These are phyloP conservation scores for Dreissena rostriformis DNA, from an alignment of 1,140 invertebrate genomes.

Conservation along the genomic window DNA sequence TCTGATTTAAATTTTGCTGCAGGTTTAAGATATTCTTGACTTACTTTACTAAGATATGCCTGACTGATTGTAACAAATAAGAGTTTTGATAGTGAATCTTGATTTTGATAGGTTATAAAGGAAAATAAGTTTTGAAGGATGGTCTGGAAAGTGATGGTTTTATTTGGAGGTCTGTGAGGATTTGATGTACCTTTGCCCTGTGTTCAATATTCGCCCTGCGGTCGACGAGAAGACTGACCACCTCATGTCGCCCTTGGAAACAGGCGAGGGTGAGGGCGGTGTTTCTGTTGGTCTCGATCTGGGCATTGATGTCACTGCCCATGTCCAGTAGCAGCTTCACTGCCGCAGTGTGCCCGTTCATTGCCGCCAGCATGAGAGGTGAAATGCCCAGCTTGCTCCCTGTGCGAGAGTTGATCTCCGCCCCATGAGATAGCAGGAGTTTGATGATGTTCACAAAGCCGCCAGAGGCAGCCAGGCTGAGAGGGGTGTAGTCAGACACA, in stretches of 20 bases:
- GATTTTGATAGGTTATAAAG: too few species aligned
- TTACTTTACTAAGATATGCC: too few species aligned
- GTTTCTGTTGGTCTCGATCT: constrained; percentile 99
- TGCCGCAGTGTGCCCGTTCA: constrained; percentile 99
- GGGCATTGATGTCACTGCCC: constrained; percentile 99
- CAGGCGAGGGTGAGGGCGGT: constrained; percentile 99
- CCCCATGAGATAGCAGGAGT: constrained; percentile 94
- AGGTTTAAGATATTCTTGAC: too few species aligned
- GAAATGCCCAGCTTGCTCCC: constrained; percentile 99
- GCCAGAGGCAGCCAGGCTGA: constrained; percentile 98
- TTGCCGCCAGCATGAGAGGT: constrained; percentile 99
- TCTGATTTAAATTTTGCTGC: too few species aligned
- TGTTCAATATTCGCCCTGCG: constrained; percentile 99
- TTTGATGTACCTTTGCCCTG: constrained; percentile 91
- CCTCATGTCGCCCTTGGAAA: constrained; percentile 99
- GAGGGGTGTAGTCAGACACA: constrained; percentile 99
- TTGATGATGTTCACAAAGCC: constrained; percentile 99
- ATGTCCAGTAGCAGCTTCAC: constrained; percentile 98
- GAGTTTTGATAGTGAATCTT: too few species aligned
- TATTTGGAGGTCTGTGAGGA: not conserved
- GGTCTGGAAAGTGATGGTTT: too few species aligned
- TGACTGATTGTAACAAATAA: too few species aligned
- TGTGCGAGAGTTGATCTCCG: constrained; percentile 99
- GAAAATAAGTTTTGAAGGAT: too few species aligned
- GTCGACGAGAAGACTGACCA: constrained; percentile 97